Percentiles rank a stretch among this genome's conserved stretches.
Conservation (phyloP, 1,140 invertebrate species). For the Antheraea pernyi region DNA sequence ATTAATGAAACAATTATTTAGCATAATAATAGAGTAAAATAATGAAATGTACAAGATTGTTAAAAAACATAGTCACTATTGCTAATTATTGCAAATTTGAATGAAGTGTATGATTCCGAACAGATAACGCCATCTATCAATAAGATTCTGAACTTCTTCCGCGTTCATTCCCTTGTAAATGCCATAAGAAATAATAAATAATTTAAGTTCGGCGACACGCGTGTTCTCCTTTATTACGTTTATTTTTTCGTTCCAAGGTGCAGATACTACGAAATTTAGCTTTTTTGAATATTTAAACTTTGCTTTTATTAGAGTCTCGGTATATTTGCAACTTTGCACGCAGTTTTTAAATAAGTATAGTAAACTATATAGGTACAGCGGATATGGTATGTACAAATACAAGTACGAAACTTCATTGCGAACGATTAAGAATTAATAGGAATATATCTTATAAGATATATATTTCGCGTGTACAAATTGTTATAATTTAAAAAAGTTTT, state of each 20-base stretch:
- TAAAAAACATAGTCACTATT: not conserved
- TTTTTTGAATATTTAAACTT: not conserved
- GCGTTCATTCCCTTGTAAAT: slow-evolving; percentile 54
- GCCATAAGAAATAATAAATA: slow-evolving; percentile 77
- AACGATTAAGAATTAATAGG: no score
- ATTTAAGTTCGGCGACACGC: slow-evolving; percentile 75
- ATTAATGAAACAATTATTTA: no score
- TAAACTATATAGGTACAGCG: no score
- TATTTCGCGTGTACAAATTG: no score
- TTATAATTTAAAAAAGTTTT: no score
- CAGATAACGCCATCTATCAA: not conserved
- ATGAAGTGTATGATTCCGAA: not conserved
- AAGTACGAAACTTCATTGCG: no score
- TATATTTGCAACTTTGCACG: no score
- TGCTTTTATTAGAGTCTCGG: not conserved
- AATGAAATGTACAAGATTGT: no score
- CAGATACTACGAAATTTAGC: not conserved
- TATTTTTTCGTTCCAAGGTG: not conserved
- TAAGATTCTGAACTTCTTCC: slow-evolving; percentile 35
- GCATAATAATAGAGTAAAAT: no score
- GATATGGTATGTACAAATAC: no score
- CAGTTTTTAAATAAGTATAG: no score
- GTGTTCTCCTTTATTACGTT: slow-evolving; percentile 47
- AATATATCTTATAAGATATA: no score
- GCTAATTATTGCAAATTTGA: not conserved